These are phyloP conservation scores for Spondyliosoma cantharus DNA, from an alignment of 2,797 vertebrate genomes.

Conservation along the genomic window DNA sequence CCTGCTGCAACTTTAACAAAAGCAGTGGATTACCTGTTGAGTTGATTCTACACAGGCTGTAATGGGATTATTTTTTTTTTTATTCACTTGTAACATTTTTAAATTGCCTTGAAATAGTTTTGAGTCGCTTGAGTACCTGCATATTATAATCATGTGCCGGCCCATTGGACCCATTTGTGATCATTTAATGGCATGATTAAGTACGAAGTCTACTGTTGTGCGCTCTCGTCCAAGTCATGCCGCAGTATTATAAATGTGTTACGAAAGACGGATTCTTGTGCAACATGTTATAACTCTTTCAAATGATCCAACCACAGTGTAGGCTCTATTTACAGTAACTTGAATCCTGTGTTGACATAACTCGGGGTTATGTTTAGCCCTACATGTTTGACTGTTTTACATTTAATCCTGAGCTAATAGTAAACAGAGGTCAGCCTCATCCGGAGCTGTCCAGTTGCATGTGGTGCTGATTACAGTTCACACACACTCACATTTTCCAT, in stretches of 20 bases:
- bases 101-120: background rate
- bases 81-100: background rate
- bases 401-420: conserved; percentile 20
- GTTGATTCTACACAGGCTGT: too few relatives aligned
- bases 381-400: conserved; percentile 4
- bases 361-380: background rate
- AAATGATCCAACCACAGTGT: background rate
- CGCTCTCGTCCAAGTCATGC: background rate
- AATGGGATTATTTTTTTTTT: background rate
- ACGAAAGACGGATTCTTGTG: background rate
- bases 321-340: background rate
- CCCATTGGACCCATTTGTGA: background rate
- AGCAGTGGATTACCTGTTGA: too few relatives aligned
- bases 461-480: conserved; percentile 7
- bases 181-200: background rate
- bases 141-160: background rate
- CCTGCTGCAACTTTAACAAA: too few relatives aligned
- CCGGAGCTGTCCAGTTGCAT: background rate
- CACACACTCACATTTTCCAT: background rate
- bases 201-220: background rate
- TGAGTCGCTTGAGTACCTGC: background rate
- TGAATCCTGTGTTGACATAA: conserved; percentile 6
- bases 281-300: background rate
- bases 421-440: conserved; percentile 7
- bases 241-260: background rate